Base-by-base conservation (phyloP, 2,888 invertebrate species). In the Hypsopygia costalis region DNA sequence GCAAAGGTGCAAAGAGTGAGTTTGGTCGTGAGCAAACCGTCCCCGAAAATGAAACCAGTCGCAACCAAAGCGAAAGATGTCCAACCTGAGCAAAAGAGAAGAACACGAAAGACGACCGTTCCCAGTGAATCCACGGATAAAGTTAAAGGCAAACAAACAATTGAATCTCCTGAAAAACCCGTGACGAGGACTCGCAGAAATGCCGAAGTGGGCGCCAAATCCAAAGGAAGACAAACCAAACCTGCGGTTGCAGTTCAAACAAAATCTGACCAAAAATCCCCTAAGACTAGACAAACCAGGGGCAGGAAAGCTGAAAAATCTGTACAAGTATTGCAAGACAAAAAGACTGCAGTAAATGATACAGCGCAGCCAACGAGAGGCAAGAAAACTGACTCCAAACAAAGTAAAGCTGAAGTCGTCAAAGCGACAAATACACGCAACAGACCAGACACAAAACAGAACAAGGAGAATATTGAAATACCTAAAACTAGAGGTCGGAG, bases 1-100 rank as follows among this genome's bases (percentile, higher is more conserved):
- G 54, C 59, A 7, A 69, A 61, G 55, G 55, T 53, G 6, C 51
- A 45, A 8, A 65, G 52, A 41, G 46, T 48, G 0, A 58, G 55
- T 4, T 53, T 72, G 0, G 67, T 66, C 1, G 49, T 74, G 0
- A 45, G 38, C 1, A 72, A 75, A 45, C 67, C 70, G 0, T 69
- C 75, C 0, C 78, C 79, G 0, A 52, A 59, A 31, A 1, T 62
- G 8, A 73, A 75, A 44, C 71, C 76, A 1, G 54, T 46, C 29
- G 39, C 52, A 12, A 41, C 36, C 10, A 52, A 48, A 41, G 44
- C 44, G 1, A 34, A 46, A 33, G 39, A 43, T 7, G 28, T 5
- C n/a, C 7, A 31, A 11, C 7, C 1, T 11, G 11, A 6, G 1
- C 11, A 21, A 38, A 30, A 6, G n/a, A 36, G 9, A 20, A 32